phyloP scores from a whole-genome alignment of 1,140 invertebrate species.

The Hylaeus anthracinus region DNA sequence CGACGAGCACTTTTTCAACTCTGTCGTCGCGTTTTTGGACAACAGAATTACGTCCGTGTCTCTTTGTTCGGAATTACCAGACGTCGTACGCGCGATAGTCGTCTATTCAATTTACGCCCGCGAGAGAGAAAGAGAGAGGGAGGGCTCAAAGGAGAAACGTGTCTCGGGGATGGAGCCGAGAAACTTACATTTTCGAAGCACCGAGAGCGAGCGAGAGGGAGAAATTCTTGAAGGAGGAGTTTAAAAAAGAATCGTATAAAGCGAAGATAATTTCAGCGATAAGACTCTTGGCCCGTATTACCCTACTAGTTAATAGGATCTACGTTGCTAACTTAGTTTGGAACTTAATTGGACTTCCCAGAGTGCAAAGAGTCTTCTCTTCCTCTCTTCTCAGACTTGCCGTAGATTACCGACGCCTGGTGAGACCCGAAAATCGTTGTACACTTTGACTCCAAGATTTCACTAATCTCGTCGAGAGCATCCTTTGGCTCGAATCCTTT shows the following conservation, averaged over 20 bases:
- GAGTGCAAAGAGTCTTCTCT: constrained; percentile 58
- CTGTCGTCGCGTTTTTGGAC: background rate
- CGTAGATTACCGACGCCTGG: constrained; percentile 48
- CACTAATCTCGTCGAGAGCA: constrained; percentile 39
- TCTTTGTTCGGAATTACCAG: constrained; percentile 6
- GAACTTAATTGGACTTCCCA: constrained; percentile 64
- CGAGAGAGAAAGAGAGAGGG: background rate
- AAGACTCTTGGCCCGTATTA: constrained; percentile 73
- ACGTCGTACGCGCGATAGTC: constrained; percentile 21
- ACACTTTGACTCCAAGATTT: constrained; percentile 52
- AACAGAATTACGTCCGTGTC: background rate
- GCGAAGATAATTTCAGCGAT: constrained; percentile 71
- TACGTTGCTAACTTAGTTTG: constrained; percentile 73
- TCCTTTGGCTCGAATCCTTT: constrained; percentile 33
- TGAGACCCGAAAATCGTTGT: constrained; percentile 48
- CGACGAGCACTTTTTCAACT: too few relatives aligned
- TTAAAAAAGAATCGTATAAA: constrained; percentile 62
- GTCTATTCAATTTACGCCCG: constrained; percentile 45
- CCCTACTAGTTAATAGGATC: constrained; percentile 74
- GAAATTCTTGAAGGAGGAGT: constrained; percentile 15
- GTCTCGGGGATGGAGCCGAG: background rate
- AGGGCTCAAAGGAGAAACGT: background rate
- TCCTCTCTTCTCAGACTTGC: constrained; percentile 19
- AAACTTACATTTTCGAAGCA: constrained; percentile 19
- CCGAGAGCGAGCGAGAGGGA: background rate